Conservation (phyloP, 53 echinoderm and acorn worm genomes). For the Crossaster papposus region DNA sequence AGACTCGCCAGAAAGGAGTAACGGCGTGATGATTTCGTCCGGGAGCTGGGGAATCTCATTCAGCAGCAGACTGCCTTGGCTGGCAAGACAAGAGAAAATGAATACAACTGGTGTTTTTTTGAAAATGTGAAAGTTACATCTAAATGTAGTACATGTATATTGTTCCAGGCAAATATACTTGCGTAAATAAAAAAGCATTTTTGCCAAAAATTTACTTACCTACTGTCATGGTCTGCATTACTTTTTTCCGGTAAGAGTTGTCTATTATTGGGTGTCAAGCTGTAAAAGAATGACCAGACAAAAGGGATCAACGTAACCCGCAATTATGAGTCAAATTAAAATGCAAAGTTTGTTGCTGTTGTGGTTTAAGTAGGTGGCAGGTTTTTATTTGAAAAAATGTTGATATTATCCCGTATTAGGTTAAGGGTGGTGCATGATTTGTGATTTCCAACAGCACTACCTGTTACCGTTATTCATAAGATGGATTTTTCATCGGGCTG, state of each 20-base stretch:
- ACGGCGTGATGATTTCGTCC: constrained; percentile 56
- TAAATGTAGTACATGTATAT: no score
- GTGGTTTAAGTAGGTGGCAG: no score
- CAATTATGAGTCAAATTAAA: background rate
- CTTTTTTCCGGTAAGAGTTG: background rate
- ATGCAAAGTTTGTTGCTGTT: background rate
- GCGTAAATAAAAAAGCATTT: no score
- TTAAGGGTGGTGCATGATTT: no score
- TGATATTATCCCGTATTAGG: no score
- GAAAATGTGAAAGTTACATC: background rate
- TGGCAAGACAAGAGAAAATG: background rate
- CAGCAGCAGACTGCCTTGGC: constrained; percentile 59
- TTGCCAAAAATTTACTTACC: background rate
- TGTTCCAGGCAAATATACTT: no score
- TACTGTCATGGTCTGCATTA: background rate
- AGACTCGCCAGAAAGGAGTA: constrained; percentile 41
- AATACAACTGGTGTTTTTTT: no score
- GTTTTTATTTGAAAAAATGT: no score
- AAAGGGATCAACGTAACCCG: background rate
- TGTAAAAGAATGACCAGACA: background rate
- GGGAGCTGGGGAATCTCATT: constrained; percentile 54
- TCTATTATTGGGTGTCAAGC: background rate
- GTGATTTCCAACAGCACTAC: no score
- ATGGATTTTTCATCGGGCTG: no score
- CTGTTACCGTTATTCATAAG: no score